Evolutionary conservation across 2,797 vertebrate genomes (phyloP).

Genomic region (Danio albolineatus): DNA sequence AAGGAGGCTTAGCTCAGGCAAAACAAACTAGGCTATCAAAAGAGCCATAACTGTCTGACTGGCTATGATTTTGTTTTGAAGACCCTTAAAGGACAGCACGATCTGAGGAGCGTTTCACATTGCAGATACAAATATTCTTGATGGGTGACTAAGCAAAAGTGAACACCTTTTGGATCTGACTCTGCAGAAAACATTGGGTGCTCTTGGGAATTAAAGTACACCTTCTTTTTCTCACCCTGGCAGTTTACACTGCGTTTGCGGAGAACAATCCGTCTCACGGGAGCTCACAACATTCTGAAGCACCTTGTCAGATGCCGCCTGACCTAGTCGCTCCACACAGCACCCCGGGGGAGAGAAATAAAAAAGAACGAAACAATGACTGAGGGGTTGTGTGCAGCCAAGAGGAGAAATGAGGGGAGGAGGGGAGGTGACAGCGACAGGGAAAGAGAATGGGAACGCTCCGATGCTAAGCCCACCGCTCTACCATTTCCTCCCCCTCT

Average conservation of each 20-base stretch:
- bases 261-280: conserved; percentile 84
- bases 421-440: conserved; percentile 59
- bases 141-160: conserved; percentile 7
- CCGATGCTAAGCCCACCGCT: conserved; percentile 67
- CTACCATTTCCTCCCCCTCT: conserved; percentile 60
- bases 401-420: conserved; percentile 60
- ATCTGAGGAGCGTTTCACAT: neutral
- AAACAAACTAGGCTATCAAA: conserved; percentile 46
- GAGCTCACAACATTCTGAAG: conserved; percentile 85
- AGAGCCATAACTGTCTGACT: conserved; percentile 22
- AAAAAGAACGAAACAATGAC: conserved; percentile 70
- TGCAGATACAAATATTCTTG: neutral
- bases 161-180: conserved; percentile 16
- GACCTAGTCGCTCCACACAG: conserved; percentile 72
- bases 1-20: conserved; percentile 60
- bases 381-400: conserved; percentile 66
- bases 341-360: conserved; percentile 66
- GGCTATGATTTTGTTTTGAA: conserved; percentile 17
- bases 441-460: conserved; percentile 66
- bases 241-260: conserved; percentile 75
- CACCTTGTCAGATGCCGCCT: conserved; percentile 82
- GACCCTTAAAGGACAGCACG: conserved; percentile 11
- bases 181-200: conserved; percentile 8
- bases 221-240: conserved; percentile 63
- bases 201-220: conserved; percentile 53